Conservation (phyloP, 1,140 invertebrate genomes). For the Aplysia californica region DNA sequence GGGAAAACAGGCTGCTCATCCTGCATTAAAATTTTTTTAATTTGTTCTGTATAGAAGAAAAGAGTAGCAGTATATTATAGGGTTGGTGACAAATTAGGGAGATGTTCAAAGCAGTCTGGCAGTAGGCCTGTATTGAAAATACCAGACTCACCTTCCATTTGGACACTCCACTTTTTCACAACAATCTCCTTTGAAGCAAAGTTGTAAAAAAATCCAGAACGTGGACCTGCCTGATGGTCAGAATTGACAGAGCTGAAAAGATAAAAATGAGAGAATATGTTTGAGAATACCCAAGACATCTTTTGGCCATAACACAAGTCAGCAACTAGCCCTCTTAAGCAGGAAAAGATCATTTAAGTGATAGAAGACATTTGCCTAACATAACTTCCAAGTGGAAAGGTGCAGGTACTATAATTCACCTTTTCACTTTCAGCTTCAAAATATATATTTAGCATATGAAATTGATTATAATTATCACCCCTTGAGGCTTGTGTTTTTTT, state of each 20-base stretch:
- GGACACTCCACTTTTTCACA: constrained; percentile 85
- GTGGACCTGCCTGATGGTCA: constrained; percentile 71
- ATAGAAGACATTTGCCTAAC: not conserved
- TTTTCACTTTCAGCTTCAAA: not conserved
- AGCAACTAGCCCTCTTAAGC: not conserved
- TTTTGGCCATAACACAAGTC: too few relatives aligned
- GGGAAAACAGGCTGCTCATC: too few relatives aligned
- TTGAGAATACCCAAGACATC: constrained; percentile 10
- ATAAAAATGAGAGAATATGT: constrained; percentile 31
- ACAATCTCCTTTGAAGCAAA: constrained; percentile 87
- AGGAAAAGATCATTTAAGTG: not conserved
- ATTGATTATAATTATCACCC: too few relatives aligned
- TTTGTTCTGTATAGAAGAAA: not conserved
- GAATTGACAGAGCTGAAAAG: constrained; percentile 72
- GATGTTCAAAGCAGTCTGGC: too few relatives aligned
- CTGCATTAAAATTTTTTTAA: too few relatives aligned
- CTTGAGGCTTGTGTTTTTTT: too few relatives aligned
- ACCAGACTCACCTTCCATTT: constrained; percentile 68
- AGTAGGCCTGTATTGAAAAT: too few relatives aligned
- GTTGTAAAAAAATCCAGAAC: constrained; percentile 90
- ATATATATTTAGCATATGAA: too few relatives aligned
- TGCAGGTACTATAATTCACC: not conserved
- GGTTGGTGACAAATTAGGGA: too few relatives aligned
- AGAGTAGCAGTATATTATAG: constrained; percentile 5
- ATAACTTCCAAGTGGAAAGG: not conserved